Conservation (phyloP, 1,140 invertebrate species). For the Atta cephalotes region DNA sequence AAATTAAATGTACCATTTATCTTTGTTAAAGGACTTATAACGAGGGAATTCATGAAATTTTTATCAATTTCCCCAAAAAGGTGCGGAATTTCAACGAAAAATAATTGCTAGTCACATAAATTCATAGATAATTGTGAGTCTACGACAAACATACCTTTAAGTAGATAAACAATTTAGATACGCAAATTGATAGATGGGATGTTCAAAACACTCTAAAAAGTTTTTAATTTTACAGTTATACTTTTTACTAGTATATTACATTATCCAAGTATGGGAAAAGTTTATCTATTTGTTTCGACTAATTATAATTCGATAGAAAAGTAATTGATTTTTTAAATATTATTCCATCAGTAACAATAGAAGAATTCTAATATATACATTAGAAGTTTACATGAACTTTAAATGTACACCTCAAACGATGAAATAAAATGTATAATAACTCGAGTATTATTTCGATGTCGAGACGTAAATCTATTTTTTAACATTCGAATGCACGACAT, state of each 20-base stretch:
- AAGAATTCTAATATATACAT: not conserved
- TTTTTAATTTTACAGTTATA: too few species aligned
- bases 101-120: not conserved
- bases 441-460: not conserved
- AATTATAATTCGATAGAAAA: not conserved
- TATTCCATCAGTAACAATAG: too few species aligned
- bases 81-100: not conserved
- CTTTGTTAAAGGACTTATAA: not conserved
- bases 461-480: not conserved
- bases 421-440: not conserved
- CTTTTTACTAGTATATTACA: too few species aligned
- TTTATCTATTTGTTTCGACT: not conserved
- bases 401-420: not conserved
- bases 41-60: not conserved
- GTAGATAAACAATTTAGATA: too few species aligned
- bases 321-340: not conserved
- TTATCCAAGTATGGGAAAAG: not conserved
- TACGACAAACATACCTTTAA: not conserved
- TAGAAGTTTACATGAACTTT: not conserved
- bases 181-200: too few species aligned
- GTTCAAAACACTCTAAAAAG: too few species aligned
- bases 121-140: not conserved
- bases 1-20: constrained; percentile 26
- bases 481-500: not conserved
- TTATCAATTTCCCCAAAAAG: not conserved